Base-by-base conservation (phyloP, 2,797 vertebrate genomes). In the Poecilia wingei region DNA sequence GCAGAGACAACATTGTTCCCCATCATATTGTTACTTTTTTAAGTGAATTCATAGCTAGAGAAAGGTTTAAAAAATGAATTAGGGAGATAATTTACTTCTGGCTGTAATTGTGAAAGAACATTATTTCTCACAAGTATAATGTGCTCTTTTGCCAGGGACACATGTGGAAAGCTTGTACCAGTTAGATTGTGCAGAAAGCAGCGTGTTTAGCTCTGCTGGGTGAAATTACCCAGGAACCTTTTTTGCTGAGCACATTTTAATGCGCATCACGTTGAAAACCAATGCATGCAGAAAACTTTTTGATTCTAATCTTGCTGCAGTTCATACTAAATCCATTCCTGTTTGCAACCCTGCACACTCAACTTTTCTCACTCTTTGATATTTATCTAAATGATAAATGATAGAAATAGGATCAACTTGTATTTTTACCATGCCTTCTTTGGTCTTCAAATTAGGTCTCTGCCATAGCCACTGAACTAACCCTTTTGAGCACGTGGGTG, bases 1-100 rank as follows among this genome's bases (percentile, higher is more conserved):
- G 84, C 88, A 88, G 45, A 18, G 79, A 41, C 76, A 59, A 77
- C 85, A 89, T 90, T 79, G 85, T 88, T 82, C 80, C 68, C 53
- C 49, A 39, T 57, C 66, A 53, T 72, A 31, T 51, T 69, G 36
- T 9, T 18, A 55, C 49, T 64, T 66, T 78, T 47, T 14, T 73
- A 59, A 72, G 64, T 77, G 28, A 79, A 82, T 86, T 85, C 84
- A 77, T 61, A 22, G 41, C 53, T 70, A 31, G 69, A 76, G 78
- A 81, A 80, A 49, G 25, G 49, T 4, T 22, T 6, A 6, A 74
- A 51, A 6, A 49, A 6, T 0, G 0, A 68, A 69, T 69, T 69
- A 43, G 83, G 79, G 28, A 71, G 74, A 59, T 79, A 75, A 87
- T 85, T 84, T 82, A 66, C 84, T 59, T 76, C 84, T 77, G 78